phyloP scores from a whole-genome alignment of 2,797 vertebrate species.

The Sandelia bainsii region DNA sequence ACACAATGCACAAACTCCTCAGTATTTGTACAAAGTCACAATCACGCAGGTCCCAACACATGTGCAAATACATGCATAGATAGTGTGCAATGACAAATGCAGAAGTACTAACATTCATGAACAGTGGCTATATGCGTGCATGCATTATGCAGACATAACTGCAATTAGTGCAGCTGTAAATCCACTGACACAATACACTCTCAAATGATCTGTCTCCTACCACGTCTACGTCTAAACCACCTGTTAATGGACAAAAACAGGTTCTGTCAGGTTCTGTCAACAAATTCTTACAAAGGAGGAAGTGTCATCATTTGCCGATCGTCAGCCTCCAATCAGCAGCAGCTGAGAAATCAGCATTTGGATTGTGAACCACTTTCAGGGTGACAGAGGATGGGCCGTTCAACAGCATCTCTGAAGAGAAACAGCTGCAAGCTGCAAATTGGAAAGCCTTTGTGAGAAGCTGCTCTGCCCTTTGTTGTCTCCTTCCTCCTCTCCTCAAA shows the following conservation, averaged over 20 bases:
- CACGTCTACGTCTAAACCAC: conserved; percentile 32
- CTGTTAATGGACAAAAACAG: conserved; percentile 28
- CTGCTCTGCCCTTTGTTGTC: conserved; percentile 70
- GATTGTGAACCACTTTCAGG: conserved; percentile 51
- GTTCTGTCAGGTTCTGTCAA: conserved; percentile 18
- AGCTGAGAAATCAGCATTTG: conserved; percentile 39
- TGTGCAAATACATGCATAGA: conserved; percentile 3
- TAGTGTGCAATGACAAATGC: not conserved
- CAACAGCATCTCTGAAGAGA: conserved; percentile 60
- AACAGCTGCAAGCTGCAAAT: conserved; percentile 79
- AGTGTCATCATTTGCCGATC: conserved; percentile 41
- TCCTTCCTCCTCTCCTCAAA: conserved; percentile 67
- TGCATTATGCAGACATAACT: not conserved
- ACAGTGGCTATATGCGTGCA: not conserved
- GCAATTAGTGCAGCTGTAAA: not conserved
- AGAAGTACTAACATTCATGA: not conserved
- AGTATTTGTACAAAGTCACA: conserved; percentile 35
- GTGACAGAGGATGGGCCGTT: conserved; percentile 42
- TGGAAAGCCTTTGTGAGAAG: conserved; percentile 65
- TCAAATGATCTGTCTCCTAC: conserved; percentile 9
- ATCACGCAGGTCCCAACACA: not conserved
- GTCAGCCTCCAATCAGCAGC: conserved; percentile 40
- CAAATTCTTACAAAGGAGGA: conserved; percentile 43
- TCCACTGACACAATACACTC: not conserved
- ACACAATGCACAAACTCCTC: conserved; percentile 32